These are phyloP conservation scores for Electrophaes corylata DNA, from an alignment of 2,888 invertebrate genomes.

Conservation along the genomic window DNA sequence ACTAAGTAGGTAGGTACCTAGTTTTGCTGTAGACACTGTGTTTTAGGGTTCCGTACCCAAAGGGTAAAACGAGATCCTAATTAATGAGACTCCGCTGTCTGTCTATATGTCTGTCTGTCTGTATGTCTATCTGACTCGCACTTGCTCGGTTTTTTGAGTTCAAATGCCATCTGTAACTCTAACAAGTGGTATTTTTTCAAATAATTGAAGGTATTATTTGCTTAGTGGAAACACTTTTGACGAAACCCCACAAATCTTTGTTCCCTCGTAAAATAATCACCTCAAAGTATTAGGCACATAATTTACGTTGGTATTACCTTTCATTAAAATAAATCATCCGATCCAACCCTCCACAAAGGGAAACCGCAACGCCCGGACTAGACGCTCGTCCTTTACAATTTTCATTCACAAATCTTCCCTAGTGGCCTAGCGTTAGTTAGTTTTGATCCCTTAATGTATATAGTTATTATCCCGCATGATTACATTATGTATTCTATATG, in stretches of 20 bases:
- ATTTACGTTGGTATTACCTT: constrained; percentile 20
- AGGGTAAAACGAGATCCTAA: no score
- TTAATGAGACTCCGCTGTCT: no score
- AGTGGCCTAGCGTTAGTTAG: constrained; percentile 12
- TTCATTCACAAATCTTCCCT: constrained; percentile 37
- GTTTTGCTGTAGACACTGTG: no score
- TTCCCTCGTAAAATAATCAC: constrained; percentile 18
- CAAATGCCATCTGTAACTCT: no score
- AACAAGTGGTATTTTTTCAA: no score
- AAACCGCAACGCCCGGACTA: constrained; percentile 32
- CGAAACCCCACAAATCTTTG: constrained; percentile 12
- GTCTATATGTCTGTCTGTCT: no score
- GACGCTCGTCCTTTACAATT: constrained; percentile 31
- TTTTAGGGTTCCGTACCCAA: no score
- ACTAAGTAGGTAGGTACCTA: no score
- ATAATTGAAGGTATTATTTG: not conserved
- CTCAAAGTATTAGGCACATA: constrained; percentile 14
- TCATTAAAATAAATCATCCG: constrained; percentile 30
- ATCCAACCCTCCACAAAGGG: constrained; percentile 24
- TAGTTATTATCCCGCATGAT: not conserved
- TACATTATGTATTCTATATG: no score
- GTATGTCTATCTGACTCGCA: no score
- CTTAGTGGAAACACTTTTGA: not conserved
- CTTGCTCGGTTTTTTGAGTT: no score
- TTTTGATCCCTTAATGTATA: not conserved